Base-by-base conservation (phyloP, 2,888 invertebrate species). In the Drosophila stalkeri region DNA sequence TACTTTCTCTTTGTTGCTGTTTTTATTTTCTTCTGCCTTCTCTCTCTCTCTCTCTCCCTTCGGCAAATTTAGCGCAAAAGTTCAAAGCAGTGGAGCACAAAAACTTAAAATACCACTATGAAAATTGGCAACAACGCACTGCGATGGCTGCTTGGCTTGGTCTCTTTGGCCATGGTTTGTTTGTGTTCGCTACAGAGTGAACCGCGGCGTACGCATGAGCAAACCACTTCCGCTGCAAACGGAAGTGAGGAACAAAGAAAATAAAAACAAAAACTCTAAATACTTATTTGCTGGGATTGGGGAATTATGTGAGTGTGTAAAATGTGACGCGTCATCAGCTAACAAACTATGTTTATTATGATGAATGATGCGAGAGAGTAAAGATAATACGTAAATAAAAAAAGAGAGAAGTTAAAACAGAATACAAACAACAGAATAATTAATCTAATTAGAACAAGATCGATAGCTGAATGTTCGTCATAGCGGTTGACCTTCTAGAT, bases 171-270 rank as follows among this genome's bases (percentile, higher is more conserved):
- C 72, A 67, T 81, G 86, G 73, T 61, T 66, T 70, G 59, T 59
- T 39, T 76, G 51, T 76, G 52, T 55, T 76, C 8, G 35, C 61
- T 86, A 74, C 77, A 73, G 72, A 84, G 77, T 75, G 70, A 70
- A 87, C 77, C 71, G 56, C 77, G 51, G 63, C 68, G 66, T 71
- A 86, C 75, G 90, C 90, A 79, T 91, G 89, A 90, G 86, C 90
- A 82, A 83, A 83, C 81, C 78, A 91, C 91, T 91, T 91, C 91
- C 91, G 90, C 27, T 90, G 57, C 27, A 61, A 80, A 49, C 86
- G 86, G 89, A 86, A 79, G 77, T 76, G 62, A 49, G 60, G 62
- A 85, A 87, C 86, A 82, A 85, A 86, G 80, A 64, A 62, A 63
- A 66, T 8, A 54, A 65, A 47, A 51, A 68, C 35, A 66, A 51